Percentiles rank a stretch among this genome's conserved stretches.
These are phyloP conservation scores for Hyalella azteca DNA, from an alignment of 2,888 invertebrate genomes.

Conservation along the genomic window DNA sequence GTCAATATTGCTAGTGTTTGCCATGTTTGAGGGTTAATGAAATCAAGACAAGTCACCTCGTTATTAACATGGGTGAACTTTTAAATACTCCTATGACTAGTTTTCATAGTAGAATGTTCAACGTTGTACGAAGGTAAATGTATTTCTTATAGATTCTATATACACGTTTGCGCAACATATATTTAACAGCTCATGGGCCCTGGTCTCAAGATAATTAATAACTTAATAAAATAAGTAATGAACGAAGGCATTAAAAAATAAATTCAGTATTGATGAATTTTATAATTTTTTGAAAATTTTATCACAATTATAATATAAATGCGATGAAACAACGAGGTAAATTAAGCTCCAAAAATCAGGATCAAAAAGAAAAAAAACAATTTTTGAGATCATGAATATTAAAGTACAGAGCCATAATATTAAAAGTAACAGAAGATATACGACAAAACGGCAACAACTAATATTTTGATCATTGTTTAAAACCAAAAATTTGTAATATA, in stretches of 20 bases:
- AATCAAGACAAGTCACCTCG: not conserved
- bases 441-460: not conserved
- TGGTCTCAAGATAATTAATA: not conserved
- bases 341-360: not conserved
- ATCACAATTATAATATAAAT: too few relatives aligned
- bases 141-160: conserved; percentile 9
- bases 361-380: not conserved
- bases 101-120: conserved; percentile 19
- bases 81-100: conserved; percentile 34
- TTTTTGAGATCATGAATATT: conserved; percentile 3
- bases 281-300: too few relatives aligned
- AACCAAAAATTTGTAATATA: not conserved
- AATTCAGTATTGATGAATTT: too few relatives aligned
- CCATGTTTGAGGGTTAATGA: too few relatives aligned
- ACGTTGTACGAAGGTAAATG: conserved; percentile 14
- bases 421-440: not conserved
- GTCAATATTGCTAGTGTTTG: too few relatives aligned
- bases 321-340: not conserved
- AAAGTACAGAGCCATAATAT: conserved; percentile 1
- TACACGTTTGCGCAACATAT: conserved; percentile 15
- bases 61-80: not conserved
- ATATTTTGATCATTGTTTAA: not conserved
- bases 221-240: not conserved
- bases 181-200: not conserved
- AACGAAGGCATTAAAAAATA: not conserved